Percentiles rank a stretch among this genome's conserved stretches.
These are phyloP conservation scores for Menura novaehollandiae DNA, from an alignment of 2,113 vertebrate genomes.

Conservation along the genomic window DNA sequence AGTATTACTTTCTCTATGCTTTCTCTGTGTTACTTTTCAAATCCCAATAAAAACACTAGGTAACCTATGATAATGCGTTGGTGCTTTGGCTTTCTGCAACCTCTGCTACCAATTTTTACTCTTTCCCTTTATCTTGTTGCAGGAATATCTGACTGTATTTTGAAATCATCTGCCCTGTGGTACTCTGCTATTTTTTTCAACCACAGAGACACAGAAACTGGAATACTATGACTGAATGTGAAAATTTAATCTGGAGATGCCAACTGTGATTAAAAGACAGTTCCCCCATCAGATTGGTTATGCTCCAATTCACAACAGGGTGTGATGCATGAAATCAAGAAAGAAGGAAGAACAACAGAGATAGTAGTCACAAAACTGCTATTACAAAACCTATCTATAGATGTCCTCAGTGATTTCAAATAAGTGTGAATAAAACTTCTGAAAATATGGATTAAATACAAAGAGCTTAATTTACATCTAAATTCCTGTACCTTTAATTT, in stretches of 20 bases:
- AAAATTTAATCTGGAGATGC: slow-evolving; percentile 27
- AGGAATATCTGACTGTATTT: neutral
- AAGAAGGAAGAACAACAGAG: neutral
- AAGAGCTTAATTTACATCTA: neutral
- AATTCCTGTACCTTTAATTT: neutral
- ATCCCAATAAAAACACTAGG: neutral
- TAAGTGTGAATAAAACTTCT: neutral
- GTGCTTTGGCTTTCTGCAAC: neutral
- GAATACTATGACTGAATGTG: neutral
- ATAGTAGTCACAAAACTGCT: neutral
- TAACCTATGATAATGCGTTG: neutral
- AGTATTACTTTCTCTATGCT: neutral
- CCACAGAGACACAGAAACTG: neutral
- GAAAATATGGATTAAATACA: neutral
- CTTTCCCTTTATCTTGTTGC: neutral
- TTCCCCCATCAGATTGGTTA: neutral
- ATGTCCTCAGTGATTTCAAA: slow-evolving; percentile 29
- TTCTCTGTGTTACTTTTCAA: neutral
- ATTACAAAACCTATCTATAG: neutral
- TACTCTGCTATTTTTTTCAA: neutral
- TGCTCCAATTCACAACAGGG: slow-evolving; percentile 3
- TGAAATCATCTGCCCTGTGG: neutral
- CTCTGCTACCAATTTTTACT: neutral
- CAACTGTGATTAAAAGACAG: neutral
- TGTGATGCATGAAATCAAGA: neutral